Conservation (phyloP, 2,113 vertebrate species). For the Proterorhinus semilunaris region DNA sequence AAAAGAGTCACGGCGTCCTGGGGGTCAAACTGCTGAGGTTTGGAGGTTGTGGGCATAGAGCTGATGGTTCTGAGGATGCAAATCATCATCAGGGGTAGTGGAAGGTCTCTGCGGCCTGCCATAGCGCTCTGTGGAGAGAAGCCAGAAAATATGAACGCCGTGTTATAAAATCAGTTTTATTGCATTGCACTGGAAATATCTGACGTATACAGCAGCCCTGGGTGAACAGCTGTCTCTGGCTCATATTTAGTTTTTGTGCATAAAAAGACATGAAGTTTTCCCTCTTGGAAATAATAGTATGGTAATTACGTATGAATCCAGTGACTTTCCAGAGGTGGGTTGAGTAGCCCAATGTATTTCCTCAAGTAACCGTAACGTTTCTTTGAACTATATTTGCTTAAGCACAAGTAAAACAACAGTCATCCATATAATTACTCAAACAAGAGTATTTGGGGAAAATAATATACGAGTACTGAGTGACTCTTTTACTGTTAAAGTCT, state of each 20-base stretch:
- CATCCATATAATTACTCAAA: too few species aligned
- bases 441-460: too few species aligned
- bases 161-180: constrained; percentile 22
- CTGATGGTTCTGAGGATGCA: constrained; percentile 37
- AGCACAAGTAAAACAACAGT: too few species aligned
- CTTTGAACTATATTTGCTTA: too few species aligned
- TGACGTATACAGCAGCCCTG: not conserved
- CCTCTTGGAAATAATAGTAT: not conserved
- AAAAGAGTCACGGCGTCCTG: not conserved
- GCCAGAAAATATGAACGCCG: constrained; percentile 10
- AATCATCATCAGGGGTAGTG: constrained; percentile 29
- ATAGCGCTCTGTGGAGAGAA: constrained; percentile 37
- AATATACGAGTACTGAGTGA: too few species aligned
- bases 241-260: not conserved
- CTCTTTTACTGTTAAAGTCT: too few species aligned
- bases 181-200: not conserved
- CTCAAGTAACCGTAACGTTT: too few species aligned
- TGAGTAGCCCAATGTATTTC: too few species aligned
- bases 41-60: constrained; percentile 25
- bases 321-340: too few species aligned
- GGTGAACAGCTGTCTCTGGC: constrained; percentile 1
- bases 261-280: constrained; percentile 16
- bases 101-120: constrained; percentile 29
- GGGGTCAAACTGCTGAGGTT: not conserved
- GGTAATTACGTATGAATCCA: too few species aligned